Conservation (phyloP, 2,888 invertebrate genomes). For the Caradrina clavipalpis region DNA sequence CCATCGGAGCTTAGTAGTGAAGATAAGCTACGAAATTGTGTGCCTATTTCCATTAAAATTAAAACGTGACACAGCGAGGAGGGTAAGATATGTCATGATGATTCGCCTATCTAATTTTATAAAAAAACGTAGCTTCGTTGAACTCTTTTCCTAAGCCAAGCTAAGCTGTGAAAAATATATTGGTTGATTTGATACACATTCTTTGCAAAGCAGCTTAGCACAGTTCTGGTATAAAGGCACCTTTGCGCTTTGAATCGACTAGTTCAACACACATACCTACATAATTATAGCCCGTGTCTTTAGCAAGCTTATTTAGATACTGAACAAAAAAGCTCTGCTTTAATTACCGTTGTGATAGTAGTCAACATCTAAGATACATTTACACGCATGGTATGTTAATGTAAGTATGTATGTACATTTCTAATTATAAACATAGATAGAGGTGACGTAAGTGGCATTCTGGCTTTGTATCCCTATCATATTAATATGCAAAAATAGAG, state of each 20-base stretch:
- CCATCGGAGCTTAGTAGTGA: not conserved
- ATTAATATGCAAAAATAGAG: slow-evolving; percentile 20
- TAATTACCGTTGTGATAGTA: not conserved
- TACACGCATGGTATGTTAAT: too few species aligned
- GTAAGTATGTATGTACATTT: not conserved
- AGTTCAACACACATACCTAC: not conserved
- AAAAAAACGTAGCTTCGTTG: not conserved
- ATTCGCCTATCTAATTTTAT: not conserved
- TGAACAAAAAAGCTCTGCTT: not conserved
- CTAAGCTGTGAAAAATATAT: not conserved
- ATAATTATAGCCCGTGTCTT: not conserved
- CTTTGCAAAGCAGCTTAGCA: too few species aligned
- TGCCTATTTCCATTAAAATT: not conserved
- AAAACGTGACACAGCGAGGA: not conserved
- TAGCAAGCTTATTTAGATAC: not conserved
- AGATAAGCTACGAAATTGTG: not conserved
- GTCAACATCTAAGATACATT: not conserved
- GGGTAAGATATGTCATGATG: not conserved
- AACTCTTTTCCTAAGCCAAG: not conserved
- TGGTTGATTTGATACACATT: not conserved
- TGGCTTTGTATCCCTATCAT: not conserved
- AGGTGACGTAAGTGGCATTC: not conserved
- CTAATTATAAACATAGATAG: not conserved
- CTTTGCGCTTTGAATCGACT: not conserved
- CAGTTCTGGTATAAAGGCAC: too few species aligned